Base-by-base conservation (phyloP, 2,797 vertebrate species). In the Oryzias sinensis region DNA sequence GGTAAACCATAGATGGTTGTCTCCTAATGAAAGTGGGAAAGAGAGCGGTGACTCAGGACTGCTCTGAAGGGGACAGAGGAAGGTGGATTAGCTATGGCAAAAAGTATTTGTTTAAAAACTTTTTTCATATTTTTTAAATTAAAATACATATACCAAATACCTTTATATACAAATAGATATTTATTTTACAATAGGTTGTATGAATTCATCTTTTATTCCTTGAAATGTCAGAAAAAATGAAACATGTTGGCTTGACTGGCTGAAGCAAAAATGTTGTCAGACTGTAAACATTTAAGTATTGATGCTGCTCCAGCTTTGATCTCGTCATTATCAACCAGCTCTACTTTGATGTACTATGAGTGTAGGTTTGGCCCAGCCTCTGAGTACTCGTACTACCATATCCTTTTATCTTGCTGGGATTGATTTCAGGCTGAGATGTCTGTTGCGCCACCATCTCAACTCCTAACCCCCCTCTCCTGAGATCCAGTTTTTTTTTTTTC, bases 291-390 rank as follows among this genome's bases (percentile, higher is more conserved):
- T 72, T 66, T 66, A 49, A 44, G 48, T 62, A 59, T 65, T 65
- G 71, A 72, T 71, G 66, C 48, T 63, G 8, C 56, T 40, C 54
- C 44, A 55, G 68, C 62, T 81, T 81, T 76, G 76, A 80, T 81
- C 60, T 57, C 43, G 58, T 69, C 66, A 53, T 24, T 65, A 56
- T 61, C 67, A 49, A 44, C 54, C 57, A 48, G 58, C 52, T 60
- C 11, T 6, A 14, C 68, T 81, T 76, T 81, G 70, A 76, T 74
- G 62, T 62, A 46, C 54, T 49, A 52, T 53, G n/a, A 54, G 52
- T 59, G 56, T 55, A 41, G 58, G 55, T 74, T 59, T 11, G 59
- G 56, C 68, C 60, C 53, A 56, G 47, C 59, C 45, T 37, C 57
- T 48, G 18, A 51, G 52, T 49, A 44, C 49, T 53, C 54, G 46